Percentiles rank a stretch among this genome's conserved stretches.
phyloP scores from a whole-genome alignment of 1,140 invertebrate genomes.

The Zaprionus lachaisei region DNA sequence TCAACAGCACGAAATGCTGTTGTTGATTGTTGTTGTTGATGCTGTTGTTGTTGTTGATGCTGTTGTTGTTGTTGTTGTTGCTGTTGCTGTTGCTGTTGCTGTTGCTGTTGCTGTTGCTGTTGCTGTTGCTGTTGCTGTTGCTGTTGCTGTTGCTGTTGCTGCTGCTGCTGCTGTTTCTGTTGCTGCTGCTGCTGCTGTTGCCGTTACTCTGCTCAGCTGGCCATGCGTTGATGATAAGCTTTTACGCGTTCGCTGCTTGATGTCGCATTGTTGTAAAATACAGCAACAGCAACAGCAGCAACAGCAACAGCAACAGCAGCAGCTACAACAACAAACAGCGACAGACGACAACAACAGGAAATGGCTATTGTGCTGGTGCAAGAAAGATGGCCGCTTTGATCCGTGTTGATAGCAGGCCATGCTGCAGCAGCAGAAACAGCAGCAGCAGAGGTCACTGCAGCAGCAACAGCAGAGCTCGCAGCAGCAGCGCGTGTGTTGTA shows the following conservation, averaged over 20 bases:
- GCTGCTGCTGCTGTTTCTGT: constrained; percentile 14
- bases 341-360: constrained; percentile 53
- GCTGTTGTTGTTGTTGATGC: constrained; percentile 49
- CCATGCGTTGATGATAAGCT: constrained; percentile 79
- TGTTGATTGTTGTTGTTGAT: constrained; percentile 72
- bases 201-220: constrained; percentile 49
- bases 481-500: constrained; percentile 39
- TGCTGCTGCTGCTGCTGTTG: constrained; percentile 20
- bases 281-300: constrained; percentile 35
- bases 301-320: constrained; percentile 21
- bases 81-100: constrained; percentile 20
- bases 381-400: constrained; percentile 82
- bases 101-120: constrained; percentile 22
- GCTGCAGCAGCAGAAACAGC: constrained; percentile 32
- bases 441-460: constrained; percentile 19
- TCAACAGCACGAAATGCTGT: constrained; percentile 81
- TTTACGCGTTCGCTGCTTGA: constrained; percentile 75
- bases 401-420: constrained; percentile 76
- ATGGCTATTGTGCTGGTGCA: constrained; percentile 55
- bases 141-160: constrained; percentile 25
- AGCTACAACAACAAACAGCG: constrained; percentile 22
- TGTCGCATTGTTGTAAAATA: constrained; percentile 67
- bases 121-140: constrained; percentile 66
- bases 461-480: not conserved
- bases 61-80: constrained; percentile 14